These are phyloP conservation scores for Pangasius krempfi DNA, from an alignment of 2,797 vertebrate genomes.

Conservation along the genomic window DNA sequence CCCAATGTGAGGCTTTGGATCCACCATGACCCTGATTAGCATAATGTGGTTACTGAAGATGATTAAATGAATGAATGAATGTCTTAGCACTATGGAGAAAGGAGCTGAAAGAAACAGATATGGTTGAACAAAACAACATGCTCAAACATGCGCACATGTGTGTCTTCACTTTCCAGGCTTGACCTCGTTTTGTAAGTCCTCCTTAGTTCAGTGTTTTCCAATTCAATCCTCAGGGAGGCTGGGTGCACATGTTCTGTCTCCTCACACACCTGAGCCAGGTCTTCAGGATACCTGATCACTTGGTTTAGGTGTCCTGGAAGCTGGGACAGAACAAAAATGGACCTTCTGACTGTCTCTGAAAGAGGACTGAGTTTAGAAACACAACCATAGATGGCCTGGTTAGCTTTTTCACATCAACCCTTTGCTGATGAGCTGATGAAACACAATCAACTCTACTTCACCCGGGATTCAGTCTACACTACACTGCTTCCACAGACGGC, in stretches of 20 bases:
- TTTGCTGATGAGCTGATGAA: conserved; percentile 22
- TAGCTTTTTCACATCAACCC: conserved; percentile 3
- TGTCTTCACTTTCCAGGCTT: background rate
- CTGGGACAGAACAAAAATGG: background rate
- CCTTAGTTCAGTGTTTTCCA: conserved; percentile 14
- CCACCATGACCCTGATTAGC: background rate
- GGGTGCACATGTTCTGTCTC: background rate
- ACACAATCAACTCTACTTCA: conserved; percentile 4
- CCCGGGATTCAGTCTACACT: background rate
- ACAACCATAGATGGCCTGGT: background rate
- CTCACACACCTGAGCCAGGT: conserved; percentile 24
- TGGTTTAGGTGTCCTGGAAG: background rate
- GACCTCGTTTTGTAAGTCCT: conserved; percentile 22
- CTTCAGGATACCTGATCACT: conserved; percentile 4
- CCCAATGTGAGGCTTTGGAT: background rate
- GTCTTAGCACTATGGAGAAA: background rate
- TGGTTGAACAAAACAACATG: no score
- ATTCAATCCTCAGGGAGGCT: conserved; percentile 12
- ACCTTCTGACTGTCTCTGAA: background rate
- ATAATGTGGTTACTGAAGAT: background rate
- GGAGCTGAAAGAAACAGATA: background rate
- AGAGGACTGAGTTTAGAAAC: conserved; percentile 14
- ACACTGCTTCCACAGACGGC: conserved; percentile 36
- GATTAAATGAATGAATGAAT: background rate
- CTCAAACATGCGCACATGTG: background rate